Conservation (phyloP, 2,797 vertebrate species). For the Apodemus agrarius region DNA sequence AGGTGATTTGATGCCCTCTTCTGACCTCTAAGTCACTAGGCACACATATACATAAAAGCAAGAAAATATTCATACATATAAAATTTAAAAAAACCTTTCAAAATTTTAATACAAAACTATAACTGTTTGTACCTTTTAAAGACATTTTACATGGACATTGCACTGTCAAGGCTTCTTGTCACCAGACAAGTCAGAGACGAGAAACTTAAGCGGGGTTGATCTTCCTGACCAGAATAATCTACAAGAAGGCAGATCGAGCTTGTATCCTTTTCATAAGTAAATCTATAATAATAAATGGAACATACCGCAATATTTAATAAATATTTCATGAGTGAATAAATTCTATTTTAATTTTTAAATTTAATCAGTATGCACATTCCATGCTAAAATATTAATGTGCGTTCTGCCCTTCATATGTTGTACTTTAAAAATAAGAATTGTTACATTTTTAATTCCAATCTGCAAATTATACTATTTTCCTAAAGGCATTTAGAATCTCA, state of each 20-base stretch:
- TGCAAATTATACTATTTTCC: conserved; percentile 56
- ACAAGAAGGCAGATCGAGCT: not conserved
- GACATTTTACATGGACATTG: not conserved
- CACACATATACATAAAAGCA: not conserved
- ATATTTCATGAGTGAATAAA: conserved; percentile 60
- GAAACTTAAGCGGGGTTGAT: not conserved
- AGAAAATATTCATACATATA: not conserved
- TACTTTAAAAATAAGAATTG: conserved; percentile 58
- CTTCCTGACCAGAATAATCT: conserved; percentile 39
- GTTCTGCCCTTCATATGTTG: not conserved
- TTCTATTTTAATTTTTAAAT: conserved; percentile 52
- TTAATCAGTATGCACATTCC: conserved; percentile 17
- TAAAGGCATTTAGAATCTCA: conserved; percentile 33
- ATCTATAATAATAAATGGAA: conserved; percentile 22
- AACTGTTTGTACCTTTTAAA: not conserved
- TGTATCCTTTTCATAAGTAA: not conserved
- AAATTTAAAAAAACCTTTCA: not conserved
- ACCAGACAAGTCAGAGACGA: not conserved
- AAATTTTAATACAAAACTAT: not conserved
- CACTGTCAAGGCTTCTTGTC: not conserved
- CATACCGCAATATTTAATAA: not conserved
- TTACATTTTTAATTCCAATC: conserved; percentile 51
- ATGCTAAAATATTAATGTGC: conserved; percentile 57
- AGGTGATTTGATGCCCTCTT: not conserved
- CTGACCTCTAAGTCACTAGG: not conserved